Evolutionary conservation across 2,888 invertebrate species (phyloP).

Genomic region (Drosophila stalkeri): DNA sequence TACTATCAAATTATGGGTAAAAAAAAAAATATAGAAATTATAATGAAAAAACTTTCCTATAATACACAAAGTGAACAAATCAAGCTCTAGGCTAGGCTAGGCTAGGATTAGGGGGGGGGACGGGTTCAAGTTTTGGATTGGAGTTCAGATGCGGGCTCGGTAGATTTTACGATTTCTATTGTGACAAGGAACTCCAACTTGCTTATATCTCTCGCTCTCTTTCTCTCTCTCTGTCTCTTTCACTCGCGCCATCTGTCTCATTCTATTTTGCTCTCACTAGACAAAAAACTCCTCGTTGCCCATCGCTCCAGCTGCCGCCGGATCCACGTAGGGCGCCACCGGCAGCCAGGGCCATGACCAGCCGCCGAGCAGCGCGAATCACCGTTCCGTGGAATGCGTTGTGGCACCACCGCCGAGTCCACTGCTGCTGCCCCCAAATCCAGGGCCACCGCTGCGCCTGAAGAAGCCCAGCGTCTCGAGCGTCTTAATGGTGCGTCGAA

Average conservation of each 20-base stretch:
- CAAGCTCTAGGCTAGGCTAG: conserved; percentile 24
- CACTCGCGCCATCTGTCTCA: background rate
- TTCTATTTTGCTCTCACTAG: conserved; percentile 24
- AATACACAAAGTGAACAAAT: conserved; percentile 50
- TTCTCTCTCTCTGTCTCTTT: conserved; percentile 5
- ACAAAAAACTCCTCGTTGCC: conserved; percentile 77
- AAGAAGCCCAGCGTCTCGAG: conserved; percentile 90
- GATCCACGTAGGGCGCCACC: conserved; percentile 40
- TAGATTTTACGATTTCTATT: conserved; percentile 19
- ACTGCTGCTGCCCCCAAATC: conserved; percentile 68
- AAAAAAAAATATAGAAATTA: conserved; percentile 9
- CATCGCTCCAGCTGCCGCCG: conserved; percentile 27
- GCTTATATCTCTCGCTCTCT: background rate
- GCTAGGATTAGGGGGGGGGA: background rate
- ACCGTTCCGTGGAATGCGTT: conserved; percentile 84
- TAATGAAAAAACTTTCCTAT: conserved; percentile 37
- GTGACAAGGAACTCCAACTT: conserved; percentile 30
- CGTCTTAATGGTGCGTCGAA: conserved; percentile 89
- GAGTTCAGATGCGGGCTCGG: conserved; percentile 23
- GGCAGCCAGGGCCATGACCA: conserved; percentile 69
- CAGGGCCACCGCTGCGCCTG: conserved; percentile 70
- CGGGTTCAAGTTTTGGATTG: conserved; percentile 37
- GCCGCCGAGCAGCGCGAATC: conserved; percentile 80
- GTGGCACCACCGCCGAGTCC: conserved; percentile 78
- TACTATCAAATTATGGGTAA: conserved; percentile 24